Conservation (phyloP, 2,797 vertebrate species). For the Fratercula arctica region DNA sequence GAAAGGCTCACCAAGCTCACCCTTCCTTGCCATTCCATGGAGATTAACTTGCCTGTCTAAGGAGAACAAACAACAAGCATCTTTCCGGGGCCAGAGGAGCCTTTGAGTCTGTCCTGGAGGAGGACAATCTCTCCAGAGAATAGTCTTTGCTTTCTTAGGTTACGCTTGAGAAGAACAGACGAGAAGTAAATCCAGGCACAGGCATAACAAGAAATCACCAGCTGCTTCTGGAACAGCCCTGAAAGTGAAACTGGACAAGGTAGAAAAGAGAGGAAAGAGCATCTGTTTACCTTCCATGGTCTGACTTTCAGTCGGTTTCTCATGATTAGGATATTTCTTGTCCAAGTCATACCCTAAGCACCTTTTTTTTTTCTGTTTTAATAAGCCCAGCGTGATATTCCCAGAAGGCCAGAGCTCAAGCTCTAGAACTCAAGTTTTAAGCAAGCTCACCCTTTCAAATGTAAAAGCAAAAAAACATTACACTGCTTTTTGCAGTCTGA, state of each 20-base stretch:
- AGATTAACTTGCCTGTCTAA: neutral
- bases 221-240: neutral
- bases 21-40: neutral
- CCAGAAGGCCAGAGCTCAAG: neutral
- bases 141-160: neutral
- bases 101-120: neutral
- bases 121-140: neutral
- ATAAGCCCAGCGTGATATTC: neutral
- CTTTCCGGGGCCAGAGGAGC: neutral
- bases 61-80: neutral
- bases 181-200: neutral
- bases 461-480: neutral
- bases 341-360: neutral
- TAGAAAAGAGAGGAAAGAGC: neutral
- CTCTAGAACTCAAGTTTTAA: constrained; percentile 6
- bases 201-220: neutral
- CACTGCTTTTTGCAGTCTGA: neutral
- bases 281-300: neutral
- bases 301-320: neutral
- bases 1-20: neutral
- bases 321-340: neutral
- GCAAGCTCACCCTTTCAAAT: neutral
- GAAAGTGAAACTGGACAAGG: neutral
- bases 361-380: neutral
- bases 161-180: neutral